Base-by-base conservation (phyloP, 2,797 vertebrate genomes). In the Dromococcyx pavoninus region DNA sequence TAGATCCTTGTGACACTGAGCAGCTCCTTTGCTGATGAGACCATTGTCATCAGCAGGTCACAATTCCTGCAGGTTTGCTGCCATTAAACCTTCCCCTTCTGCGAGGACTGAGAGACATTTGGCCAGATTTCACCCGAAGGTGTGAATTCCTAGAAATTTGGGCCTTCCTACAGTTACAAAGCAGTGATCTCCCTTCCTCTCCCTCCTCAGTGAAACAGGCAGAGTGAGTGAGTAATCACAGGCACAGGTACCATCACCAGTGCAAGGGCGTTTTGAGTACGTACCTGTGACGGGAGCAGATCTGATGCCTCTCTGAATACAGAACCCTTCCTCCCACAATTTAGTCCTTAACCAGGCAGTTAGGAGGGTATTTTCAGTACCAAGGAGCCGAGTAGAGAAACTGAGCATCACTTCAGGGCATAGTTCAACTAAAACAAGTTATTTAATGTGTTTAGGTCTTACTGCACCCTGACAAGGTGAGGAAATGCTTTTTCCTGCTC, bases 211-310 rank as follows among this genome's bases (percentile, higher is more conserved):
- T 35, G 78, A 74, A 75, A 32, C 0, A 61, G 21, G 21, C 13
- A 41, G 57, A 57, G 24, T 3, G 14, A 64, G n/a, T 0, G 14
- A 64, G n/a, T 0, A 0, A 43, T 35, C 0, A 0, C 14, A 33
- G 75, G 23, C 70, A 64, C 10, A 2, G 50, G 44, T 14, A 30
- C 16, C 13, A n/a, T 70, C 62, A 46, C 43, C 33, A 30, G 27
- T 9, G 13, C 30, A 57, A 17, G 27, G 4, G 37, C 75, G 15
- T 22, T 74, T 85, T 56, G 57, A 51, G 61, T 13, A 33, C 11
- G 11, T 32, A 17, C 19, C 46, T 41, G 22, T 1, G 3, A 41
- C 2, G 6, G 61, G 43, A 86, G 28, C 37, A 58, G 28, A 13
- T 15, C 15, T 2, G 3, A 32, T 44, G 15, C 25, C 53, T 60